Evolutionary conservation across 2,113 vertebrate species (phyloP).

Genomic region (Ophthalmolycus amberensis): DNA sequence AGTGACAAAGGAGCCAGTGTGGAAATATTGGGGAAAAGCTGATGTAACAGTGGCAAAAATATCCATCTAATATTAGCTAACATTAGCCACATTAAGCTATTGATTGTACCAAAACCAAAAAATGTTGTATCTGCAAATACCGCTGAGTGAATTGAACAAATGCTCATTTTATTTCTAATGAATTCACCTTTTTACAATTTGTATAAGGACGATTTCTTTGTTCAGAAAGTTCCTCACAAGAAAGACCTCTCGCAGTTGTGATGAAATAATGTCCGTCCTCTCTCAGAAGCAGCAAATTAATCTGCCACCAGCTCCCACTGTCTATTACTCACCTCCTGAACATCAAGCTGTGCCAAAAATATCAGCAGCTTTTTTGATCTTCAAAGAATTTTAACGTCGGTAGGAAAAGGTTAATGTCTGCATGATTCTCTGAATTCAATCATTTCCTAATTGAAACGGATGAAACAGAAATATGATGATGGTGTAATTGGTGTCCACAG

Average conservation of each 20-base stretch:
- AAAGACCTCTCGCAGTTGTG: neutral
- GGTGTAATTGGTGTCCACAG: neutral
- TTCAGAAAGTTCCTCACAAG: neutral
- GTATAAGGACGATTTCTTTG: neutral
- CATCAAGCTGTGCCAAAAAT: neutral
- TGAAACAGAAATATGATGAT: neutral
- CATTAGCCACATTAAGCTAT: neutral
- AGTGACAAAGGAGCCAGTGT: too few species aligned
- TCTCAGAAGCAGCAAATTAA: neutral
- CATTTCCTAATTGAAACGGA: neutral
- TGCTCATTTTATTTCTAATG: neutral
- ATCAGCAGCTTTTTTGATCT: conserved; percentile 5
- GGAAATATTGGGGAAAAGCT: neutral
- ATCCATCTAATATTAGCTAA: neutral
- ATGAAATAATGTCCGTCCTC: neutral
- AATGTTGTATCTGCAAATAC: neutral
- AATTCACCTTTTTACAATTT: neutral
- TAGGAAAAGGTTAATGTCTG: neutral
- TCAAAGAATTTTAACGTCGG: neutral
- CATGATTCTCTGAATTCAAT: neutral
- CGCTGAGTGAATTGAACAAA: neutral
- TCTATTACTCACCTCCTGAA: neutral
- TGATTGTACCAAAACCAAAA: neutral
- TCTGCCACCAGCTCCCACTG: neutral
- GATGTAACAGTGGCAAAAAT: neutral